Evolutionary conservation across 2,888 invertebrate genomes (phyloP).

Genomic region (Heliconius erato): DNA sequence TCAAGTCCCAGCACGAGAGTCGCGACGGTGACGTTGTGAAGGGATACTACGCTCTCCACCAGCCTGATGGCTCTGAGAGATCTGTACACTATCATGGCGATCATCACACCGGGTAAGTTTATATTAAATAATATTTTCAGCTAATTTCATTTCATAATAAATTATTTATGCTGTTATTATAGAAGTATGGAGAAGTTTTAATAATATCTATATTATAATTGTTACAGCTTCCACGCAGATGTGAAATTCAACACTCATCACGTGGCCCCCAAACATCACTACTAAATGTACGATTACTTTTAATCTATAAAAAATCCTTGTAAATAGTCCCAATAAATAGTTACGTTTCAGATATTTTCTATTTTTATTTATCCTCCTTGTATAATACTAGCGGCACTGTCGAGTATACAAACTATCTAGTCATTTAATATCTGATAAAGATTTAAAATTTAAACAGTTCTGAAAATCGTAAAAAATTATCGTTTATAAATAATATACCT

Average conservation of each 20-base stretch:
- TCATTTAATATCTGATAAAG: too few relatives aligned
- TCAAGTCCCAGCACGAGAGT: slow-evolving; percentile 61
- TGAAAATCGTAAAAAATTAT: too few relatives aligned
- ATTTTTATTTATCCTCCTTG: not conserved
- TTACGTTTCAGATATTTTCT: not conserved
- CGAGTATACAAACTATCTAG: too few relatives aligned
- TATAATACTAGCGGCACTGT: not conserved
- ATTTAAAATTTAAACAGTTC: too few relatives aligned
- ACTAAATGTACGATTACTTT: not conserved
- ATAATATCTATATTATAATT: slow-evolving; percentile 4
- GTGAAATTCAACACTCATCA: slow-evolving; percentile 78
- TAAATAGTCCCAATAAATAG: not conserved
- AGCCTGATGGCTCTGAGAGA: slow-evolving; percentile 45
- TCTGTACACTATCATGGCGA: slow-evolving; percentile 60
- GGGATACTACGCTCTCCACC: slow-evolving; percentile 59
- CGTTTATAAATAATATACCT: too few relatives aligned
- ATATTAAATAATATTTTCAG: not conserved
- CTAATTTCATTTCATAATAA: not conserved
- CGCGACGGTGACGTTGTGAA: slow-evolving; percentile 62
- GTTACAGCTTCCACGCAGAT: slow-evolving; percentile 76
- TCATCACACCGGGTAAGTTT: slow-evolving; percentile 64
- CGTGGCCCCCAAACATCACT: slow-evolving; percentile 49
- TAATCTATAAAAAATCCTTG: not conserved
- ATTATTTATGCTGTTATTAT: too few relatives aligned
- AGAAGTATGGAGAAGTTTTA: not conserved